Conservation (phyloP, 2,888 invertebrate species). For the Orthonychiurus folsomi region DNA sequence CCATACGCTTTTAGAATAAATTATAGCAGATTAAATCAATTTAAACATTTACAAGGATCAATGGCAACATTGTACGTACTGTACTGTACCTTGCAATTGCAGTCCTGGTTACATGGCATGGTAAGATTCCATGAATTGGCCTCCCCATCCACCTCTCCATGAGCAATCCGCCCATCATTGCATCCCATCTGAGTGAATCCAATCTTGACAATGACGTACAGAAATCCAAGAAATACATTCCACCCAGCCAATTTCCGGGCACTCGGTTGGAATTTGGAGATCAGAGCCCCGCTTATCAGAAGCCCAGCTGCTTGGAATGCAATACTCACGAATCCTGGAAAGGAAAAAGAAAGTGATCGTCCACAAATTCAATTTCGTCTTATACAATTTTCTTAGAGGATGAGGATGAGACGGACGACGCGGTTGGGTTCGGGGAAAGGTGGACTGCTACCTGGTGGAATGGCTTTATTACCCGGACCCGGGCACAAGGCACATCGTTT, state of each 20-base stretch:
- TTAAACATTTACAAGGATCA: not conserved
- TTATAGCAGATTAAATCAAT: too few species aligned
- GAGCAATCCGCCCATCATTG: conserved; percentile 29
- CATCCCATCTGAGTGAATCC: conserved; percentile 39
- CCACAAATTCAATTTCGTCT: conserved; percentile 2
- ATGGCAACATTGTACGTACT: not conserved
- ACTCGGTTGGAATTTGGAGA: conserved; percentile 54
- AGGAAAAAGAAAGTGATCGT: not conserved
- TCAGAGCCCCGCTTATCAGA: conserved; percentile 52
- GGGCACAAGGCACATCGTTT: too few species aligned
- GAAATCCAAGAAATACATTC: conserved; percentile 55
- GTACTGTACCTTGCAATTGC: conserved; percentile 50
- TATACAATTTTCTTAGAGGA: not conserved
- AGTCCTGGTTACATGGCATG: conserved; percentile 52
- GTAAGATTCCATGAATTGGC: conserved; percentile 45
- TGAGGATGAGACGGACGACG: not conserved
- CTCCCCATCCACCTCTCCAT: conserved; percentile 20
- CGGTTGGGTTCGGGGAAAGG: too few species aligned
- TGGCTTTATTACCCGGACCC: too few species aligned
- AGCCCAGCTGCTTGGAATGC: conserved; percentile 55
- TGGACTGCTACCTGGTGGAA: too few species aligned
- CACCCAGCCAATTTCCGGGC: conserved; percentile 47
- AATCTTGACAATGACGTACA: conserved; percentile 52
- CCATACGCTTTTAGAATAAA: too few species aligned
- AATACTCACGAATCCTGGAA: conserved; percentile 44